These are phyloP conservation scores for Heteronetta atricapilla DNA, from an alignment of 2,113 vertebrate genomes.

Conservation along the genomic window DNA sequence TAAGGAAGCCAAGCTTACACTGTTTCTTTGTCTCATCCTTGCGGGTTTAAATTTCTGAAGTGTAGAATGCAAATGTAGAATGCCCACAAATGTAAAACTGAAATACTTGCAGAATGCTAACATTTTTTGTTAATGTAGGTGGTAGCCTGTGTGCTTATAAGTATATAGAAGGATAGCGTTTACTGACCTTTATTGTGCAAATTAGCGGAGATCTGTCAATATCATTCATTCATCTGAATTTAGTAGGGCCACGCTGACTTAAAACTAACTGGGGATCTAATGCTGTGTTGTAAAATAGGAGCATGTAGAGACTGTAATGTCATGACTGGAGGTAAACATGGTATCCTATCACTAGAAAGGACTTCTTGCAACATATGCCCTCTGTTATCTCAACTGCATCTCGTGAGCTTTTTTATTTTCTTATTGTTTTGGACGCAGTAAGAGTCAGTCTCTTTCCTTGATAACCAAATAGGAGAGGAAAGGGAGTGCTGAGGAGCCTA, in stretches of 20 bases:
- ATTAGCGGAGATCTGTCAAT: not conserved
- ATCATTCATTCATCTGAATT: not conserved
- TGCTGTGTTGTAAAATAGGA: not conserved
- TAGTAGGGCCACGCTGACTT: not conserved
- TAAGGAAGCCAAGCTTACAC: not conserved
- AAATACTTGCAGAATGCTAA: not conserved
- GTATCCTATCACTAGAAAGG: not conserved
- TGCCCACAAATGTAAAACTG: not conserved
- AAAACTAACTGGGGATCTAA: not conserved
- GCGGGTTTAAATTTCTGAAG: not conserved
- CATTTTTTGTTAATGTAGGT: not conserved
- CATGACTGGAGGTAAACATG: not conserved
- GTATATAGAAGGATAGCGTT: not conserved
- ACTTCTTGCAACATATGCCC: not conserved
- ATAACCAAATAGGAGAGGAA: not conserved
- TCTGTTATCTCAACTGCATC: not conserved
- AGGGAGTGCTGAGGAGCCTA: not conserved
- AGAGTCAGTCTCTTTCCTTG: not conserved
- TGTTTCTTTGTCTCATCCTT: fast-evolving
- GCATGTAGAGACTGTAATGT: not conserved
- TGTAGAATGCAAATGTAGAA: not conserved
- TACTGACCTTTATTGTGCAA: not conserved
- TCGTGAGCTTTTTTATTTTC: not conserved
- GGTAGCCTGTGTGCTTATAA: not conserved
- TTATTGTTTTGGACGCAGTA: not conserved